Base-by-base conservation (phyloP, 2,888 invertebrate genomes). In the Pardosa pseudoannulata region DNA sequence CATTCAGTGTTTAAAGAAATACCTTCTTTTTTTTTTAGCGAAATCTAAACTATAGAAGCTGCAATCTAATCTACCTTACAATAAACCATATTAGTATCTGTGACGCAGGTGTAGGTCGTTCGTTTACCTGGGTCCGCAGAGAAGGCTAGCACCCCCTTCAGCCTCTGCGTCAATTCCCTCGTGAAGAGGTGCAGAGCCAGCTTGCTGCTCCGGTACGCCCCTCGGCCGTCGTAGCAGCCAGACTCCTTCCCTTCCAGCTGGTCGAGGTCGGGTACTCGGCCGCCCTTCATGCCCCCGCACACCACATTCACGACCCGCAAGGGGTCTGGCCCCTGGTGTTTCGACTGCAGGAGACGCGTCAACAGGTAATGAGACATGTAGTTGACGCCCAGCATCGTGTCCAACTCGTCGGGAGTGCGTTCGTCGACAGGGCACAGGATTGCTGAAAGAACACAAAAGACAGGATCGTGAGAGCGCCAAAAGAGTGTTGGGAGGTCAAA, bases 321-420 rank as follows among this genome's bases (percentile, higher is more conserved):
- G 1, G 79, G 67, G 0, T 71, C 85, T 2, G 76, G 39, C 23
- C 67, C 72, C 5, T 73, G 71, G 50, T 89, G 28, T 65, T 89
- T 89, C 6, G 89, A 89, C 46, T 87, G 36, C 16, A 90, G 67
- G 0, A 90, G 85, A 68, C 88, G 89, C 19, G 89, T 87, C 46
- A 90, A 64, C 5, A 89, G 76, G 46, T 89, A 89, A 62, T 88
- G 90, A 16, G 89, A 89, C n/a, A 89, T 62, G 64, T 88, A 90
- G 75, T 89, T 90, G 36, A 89, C 89, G 0, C 89, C 89, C 46
- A 89, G 89, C 79, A 89, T 88, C 67, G 85, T 65, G 73, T 90
- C 90, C 9, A 89, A 78, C 5, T 89, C 89, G 68, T 90, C 90
- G 16, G 88, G 79, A 29, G 90, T 89, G 67, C 81, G 74, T 28